These are phyloP conservation scores for Ectemnius lituratus DNA, from an alignment of 2,888 invertebrate genomes.

Conservation along the genomic window DNA sequence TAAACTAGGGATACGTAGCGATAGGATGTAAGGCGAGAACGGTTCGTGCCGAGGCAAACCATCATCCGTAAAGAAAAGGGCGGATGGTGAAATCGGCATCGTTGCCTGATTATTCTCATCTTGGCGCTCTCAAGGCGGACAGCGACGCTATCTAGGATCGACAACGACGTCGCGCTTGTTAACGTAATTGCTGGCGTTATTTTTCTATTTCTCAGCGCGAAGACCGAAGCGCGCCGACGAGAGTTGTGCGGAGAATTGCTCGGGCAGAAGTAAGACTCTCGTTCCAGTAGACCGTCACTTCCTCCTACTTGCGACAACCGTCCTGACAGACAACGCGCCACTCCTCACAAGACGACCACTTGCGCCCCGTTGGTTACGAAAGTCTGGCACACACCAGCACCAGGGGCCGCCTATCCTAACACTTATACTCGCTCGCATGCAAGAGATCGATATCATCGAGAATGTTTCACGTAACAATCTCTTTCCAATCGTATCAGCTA, in stretches of 20 bases:
- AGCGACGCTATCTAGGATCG: conserved; percentile 12
- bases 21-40: conserved; percentile 30
- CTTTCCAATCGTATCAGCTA: neutral
- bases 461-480: neutral
- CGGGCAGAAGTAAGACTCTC: conserved; percentile 3
- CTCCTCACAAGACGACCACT: conserved; percentile 1
- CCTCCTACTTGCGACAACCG: conserved; percentile 9
- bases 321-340: conserved; percentile 12
- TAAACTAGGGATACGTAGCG: conserved; percentile 28
- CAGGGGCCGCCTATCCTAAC: conserved; percentile 5
- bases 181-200: conserved; percentile 42
- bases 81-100: conserved; percentile 21
- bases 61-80: neutral
- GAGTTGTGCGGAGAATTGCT: conserved; percentile 10
- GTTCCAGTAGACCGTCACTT: conserved; percentile 6
- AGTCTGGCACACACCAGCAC: neutral
- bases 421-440: neutral
- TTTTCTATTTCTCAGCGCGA: conserved; percentile 46
- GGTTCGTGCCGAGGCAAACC: conserved; percentile 26
- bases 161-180: conserved; percentile 22
- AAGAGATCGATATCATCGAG: neutral
- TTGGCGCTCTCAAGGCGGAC: neutral
- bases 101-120: conserved; percentile 15
- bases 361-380: conserved; percentile 7
- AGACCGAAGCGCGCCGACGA: conserved; percentile 13